Conservation (phyloP, 2,888 invertebrate species). For the Elegia similella region DNA sequence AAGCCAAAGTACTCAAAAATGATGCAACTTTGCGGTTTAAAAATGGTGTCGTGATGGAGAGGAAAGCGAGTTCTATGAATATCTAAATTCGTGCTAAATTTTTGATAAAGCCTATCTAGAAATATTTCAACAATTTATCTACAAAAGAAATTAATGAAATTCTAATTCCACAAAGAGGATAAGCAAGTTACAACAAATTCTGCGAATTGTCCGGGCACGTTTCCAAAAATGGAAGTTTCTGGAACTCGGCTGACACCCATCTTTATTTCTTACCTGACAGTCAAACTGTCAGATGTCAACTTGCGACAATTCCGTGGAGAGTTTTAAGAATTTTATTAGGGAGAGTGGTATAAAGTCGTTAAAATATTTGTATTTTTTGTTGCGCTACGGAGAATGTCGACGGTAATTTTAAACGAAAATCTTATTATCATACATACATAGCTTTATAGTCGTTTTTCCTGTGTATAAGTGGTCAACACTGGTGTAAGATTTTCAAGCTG, state of each 20-base stretch:
- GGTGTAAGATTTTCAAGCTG: too few species aligned
- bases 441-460: too few species aligned
- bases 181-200: conserved; percentile 10
- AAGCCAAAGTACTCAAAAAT: too few species aligned
- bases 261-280: conserved; percentile 41
- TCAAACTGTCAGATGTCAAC: conserved; percentile 43
- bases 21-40: too few species aligned
- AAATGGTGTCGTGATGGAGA: too few species aligned
- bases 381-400: too few species aligned
- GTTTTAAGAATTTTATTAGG: not conserved
- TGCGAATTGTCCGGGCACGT: not conserved
- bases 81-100: too few species aligned
- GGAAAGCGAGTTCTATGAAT: too few species aligned
- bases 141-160: not conserved
- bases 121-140: not conserved
- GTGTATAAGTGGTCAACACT: too few species aligned
- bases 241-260: conserved; percentile 31
- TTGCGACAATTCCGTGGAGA: conserved; percentile 16
- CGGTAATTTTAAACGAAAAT: too few species aligned
- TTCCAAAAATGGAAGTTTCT: conserved; percentile 12
- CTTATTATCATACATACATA: too few species aligned
- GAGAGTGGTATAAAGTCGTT: not conserved
- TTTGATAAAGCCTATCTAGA: too few species aligned
- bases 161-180: not conserved
- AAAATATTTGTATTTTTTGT: not conserved